phyloP scores from a whole-genome alignment of 1,140 invertebrate genomes.

The Drosophila pandora region DNA sequence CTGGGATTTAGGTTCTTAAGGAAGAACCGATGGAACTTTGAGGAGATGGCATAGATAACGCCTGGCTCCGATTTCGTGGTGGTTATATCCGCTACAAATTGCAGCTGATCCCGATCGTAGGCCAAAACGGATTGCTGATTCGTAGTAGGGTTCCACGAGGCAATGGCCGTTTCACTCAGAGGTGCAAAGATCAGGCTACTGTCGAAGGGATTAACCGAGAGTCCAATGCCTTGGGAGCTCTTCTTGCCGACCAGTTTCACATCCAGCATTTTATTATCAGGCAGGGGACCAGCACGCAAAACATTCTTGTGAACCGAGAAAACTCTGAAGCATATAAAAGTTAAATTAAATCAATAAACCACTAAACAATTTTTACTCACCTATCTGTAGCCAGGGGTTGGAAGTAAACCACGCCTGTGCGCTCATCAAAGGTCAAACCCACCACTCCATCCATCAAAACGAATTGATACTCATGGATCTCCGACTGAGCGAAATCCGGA shows the following conservation, averaged over 20 bases:
- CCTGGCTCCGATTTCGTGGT: slow-evolving; percentile 87
- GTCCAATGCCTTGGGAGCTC: slow-evolving; percentile 90
- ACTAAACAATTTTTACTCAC: slow-evolving; percentile 59
- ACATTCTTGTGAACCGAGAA: slow-evolving; percentile 90
- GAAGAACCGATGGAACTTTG: slow-evolving; percentile 92
- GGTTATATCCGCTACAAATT: slow-evolving; percentile 90
- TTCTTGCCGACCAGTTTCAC: slow-evolving; percentile 91
- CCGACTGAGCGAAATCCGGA: slow-evolving; percentile 89
- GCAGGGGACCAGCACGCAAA: slow-evolving; percentile 88
- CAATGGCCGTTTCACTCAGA: slow-evolving; percentile 90
- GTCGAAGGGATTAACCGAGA: slow-evolving; percentile 88
- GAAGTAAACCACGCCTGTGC: slow-evolving; percentile 88
- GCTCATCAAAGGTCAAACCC: slow-evolving; percentile 89
- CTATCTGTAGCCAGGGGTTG: slow-evolving; percentile 93
- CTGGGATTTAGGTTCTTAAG: slow-evolving; percentile 85
- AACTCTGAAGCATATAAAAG: slow-evolving; percentile 84
- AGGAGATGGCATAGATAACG: slow-evolving; percentile 88
- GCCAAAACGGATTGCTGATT: slow-evolving; percentile 88
- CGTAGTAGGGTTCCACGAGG: slow-evolving; percentile 89
- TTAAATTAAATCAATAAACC: neutral
- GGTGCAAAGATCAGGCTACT: slow-evolving; percentile 90
- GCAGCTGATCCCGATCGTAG: slow-evolving; percentile 88
- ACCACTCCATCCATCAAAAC: slow-evolving; percentile 92
- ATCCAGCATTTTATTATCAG: slow-evolving; percentile 88
- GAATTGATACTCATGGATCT: slow-evolving; percentile 87